phyloP scores from a whole-genome alignment of 1,140 invertebrate genomes.

The Drosophila leontia region DNA sequence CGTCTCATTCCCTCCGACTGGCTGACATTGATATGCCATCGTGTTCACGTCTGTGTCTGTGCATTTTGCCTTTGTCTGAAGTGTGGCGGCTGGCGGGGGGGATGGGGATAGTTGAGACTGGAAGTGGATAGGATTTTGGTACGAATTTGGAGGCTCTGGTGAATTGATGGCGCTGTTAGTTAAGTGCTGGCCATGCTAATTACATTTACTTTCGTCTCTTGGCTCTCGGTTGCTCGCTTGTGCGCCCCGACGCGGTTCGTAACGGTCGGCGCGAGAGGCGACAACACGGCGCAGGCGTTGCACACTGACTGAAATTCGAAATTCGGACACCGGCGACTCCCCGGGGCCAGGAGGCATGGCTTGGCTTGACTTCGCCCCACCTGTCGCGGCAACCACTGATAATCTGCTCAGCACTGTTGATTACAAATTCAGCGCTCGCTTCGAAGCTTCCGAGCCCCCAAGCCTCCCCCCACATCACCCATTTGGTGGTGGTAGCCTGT shows the following conservation, averaged over 20 bases:
- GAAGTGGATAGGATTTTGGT: slow-evolving; percentile 18
- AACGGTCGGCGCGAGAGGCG: slow-evolving; percentile 37
- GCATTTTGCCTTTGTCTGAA: background rate
- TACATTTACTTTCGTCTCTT: slow-evolving; percentile 30
- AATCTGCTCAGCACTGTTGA: slow-evolving; percentile 40
- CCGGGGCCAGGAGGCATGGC: slow-evolving; percentile 30
- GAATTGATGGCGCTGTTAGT: slow-evolving; percentile 30
- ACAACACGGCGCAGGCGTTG: slow-evolving; percentile 51
- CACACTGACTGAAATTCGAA: slow-evolving; percentile 45
- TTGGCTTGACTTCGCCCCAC: slow-evolving; percentile 9
- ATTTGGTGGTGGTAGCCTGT: background rate
- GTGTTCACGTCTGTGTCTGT: slow-evolving; percentile 19
- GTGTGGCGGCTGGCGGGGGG: background rate
- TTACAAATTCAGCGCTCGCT: slow-evolving; percentile 28
- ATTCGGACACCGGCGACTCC: slow-evolving; percentile 20
- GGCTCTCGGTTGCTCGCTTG: slow-evolving; percentile 10
- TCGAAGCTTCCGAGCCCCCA: slow-evolving; percentile 7
- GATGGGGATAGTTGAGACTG: background rate
- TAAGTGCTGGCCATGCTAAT: slow-evolving; percentile 38
- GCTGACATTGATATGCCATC: slow-evolving; percentile 25
- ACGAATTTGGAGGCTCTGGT: slow-evolving; percentile 2
- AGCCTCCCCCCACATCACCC: background rate
- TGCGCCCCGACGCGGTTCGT: slow-evolving; percentile 13
- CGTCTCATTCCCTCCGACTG: slow-evolving; percentile 24
- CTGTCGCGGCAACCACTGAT: slow-evolving; percentile 22